phyloP scores from a whole-genome alignment of 2,888 invertebrate species.

The Stenodera caucasica region DNA sequence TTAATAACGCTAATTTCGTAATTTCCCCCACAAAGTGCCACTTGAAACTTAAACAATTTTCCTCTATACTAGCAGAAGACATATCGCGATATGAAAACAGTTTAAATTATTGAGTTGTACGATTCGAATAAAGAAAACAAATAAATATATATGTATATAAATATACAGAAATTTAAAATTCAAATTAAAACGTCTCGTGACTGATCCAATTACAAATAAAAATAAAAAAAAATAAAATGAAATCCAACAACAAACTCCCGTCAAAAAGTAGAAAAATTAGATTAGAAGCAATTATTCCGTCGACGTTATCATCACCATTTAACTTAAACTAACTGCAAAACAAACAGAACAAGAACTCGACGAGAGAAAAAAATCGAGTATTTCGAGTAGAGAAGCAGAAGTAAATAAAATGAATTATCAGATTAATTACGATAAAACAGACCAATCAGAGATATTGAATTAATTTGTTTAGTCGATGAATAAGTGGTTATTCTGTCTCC shows the following conservation, averaged over 20 bases:
- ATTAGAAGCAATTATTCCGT: conserved; percentile 4
- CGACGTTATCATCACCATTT: conserved; percentile 5
- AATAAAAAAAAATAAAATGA: conserved; percentile 1
- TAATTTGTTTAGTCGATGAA: conserved; percentile 25
- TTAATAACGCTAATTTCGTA: conserved; percentile 38
- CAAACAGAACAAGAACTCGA: not conserved
- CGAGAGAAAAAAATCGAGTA: not conserved
- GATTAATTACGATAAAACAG: conserved; percentile 26
- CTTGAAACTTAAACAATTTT: conserved; percentile 20
- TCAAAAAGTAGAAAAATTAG: conserved; percentile 4
- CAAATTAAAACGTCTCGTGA: conserved; percentile 28
- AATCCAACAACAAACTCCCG: conserved; percentile 3
- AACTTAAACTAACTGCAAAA: not conserved
- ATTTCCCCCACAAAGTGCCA: conserved; percentile 24
- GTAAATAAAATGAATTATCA: conserved; percentile 21
- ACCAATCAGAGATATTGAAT: conserved; percentile 27
- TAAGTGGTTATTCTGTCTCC: conserved; percentile 34
- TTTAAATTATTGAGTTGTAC: conserved; percentile 13
- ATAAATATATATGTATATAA: not conserved
- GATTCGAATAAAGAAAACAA: not conserved
- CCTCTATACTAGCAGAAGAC: conserved; percentile 8
- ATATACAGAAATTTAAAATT: conserved; percentile 22
- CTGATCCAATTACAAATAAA: conserved; percentile 10
- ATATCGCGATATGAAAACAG: conserved; percentile 18
- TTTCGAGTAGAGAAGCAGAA: not conserved